Base-by-base conservation (phyloP, 2,113 vertebrate species). In the Telmatochromis sp. region DNA sequence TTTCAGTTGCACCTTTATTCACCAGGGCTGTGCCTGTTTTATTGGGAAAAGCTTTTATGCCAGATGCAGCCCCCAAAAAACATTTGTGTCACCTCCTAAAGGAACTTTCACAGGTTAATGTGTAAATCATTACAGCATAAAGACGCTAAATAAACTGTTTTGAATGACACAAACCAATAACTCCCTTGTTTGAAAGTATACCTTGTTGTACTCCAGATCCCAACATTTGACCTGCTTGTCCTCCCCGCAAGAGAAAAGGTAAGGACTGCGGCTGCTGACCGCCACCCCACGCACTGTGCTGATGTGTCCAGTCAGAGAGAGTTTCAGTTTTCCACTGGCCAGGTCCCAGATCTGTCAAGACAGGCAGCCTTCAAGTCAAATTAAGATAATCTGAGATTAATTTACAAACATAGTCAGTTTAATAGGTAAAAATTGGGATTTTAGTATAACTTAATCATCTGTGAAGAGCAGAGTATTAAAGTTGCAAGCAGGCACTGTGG, bases 131-230 rank as follows among this genome's bases (percentile, higher is more conserved):
- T 75, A 75, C 37, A 19, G 1, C 15, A 47, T 11, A 26, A 45
- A 47, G 14, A 21, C 3, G 1, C 21, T 26, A 73, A 45, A 73
- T 73, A 55, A 55, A 45, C 35, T 6, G 40, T 70, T 73, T 73
- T 3, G 23, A 73, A 47, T 45, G 4, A 45, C 35, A 17, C 10
- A 15, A 11, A n/a, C 21, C 7, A 31, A 42, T 31, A 31, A 4
- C 12, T 7, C 14, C 9, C 31, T 79, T 21, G 35, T 73, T 12
- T 28, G 3, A 9, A 17, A 1, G 1, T 42, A 37, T 87, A 99
- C 99, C 97, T 99, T 99, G 93, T 99, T 99, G 89, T 99, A 99
- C 90, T 99, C 98, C 70, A 99, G 97, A 94, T 99, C 99, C 99
- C 99, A 99, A 93, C 98, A 99, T 81, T 99, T 99, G 90, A 99